Conservation (phyloP, 2,888 invertebrate species). For the Blera fallax region DNA sequence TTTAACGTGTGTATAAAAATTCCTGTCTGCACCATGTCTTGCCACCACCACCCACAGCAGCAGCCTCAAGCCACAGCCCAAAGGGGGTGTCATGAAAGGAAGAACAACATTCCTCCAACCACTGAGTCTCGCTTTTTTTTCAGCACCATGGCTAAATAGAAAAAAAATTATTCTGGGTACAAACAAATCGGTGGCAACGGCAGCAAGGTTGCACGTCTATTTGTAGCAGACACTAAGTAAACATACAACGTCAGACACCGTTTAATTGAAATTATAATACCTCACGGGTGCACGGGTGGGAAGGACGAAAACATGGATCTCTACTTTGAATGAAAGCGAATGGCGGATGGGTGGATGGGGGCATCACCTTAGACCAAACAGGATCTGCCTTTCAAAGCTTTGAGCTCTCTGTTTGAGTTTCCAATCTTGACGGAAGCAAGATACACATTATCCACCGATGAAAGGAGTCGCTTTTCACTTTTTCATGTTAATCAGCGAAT, state of each 20-base stretch:
- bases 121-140: neutral
- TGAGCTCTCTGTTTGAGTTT: slow-evolving; percentile 42
- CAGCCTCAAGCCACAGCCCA: neutral
- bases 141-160: neutral
- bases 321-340: neutral
- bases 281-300: neutral
- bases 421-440: neutral
- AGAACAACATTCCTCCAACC: slow-evolving; percentile 10
- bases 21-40: slow-evolving; percentile 18
- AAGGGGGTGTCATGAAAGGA: slow-evolving; percentile 1
- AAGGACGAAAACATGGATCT: neutral
- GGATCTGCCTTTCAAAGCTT: slow-evolving; percentile 8
- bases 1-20: neutral
- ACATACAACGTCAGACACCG: slow-evolving; percentile 42
- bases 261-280: slow-evolving; percentile 58
- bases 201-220: slow-evolving; percentile 21
- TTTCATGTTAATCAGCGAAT: slow-evolving; percentile 56
- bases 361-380: neutral
- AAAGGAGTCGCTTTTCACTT: slow-evolving; percentile 33
- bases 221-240: slow-evolving; percentile 42
- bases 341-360: neutral
- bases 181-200: slow-evolving; percentile 27
- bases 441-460: neutral
- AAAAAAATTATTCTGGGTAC: neutral
- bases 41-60: slow-evolving; percentile 5